Percentiles rank a stretch among this genome's conserved stretches.
phyloP scores from a whole-genome alignment of 2,113 vertebrate species.

The Strigops habroptila region DNA sequence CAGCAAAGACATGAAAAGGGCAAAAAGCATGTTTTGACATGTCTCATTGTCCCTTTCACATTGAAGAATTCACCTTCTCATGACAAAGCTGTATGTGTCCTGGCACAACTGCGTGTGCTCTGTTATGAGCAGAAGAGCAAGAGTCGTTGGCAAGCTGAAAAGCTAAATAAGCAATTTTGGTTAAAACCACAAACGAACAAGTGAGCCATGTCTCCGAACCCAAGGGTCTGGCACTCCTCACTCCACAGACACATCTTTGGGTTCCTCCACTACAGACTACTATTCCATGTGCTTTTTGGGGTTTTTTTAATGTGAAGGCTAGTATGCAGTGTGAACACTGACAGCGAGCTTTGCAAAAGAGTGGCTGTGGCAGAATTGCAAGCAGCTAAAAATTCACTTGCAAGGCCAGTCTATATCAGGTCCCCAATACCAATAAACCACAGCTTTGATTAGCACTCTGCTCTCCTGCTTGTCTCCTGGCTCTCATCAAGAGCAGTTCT shows the following conservation, averaged over 20 bases:
- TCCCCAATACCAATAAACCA: not conserved
- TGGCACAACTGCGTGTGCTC: not conserved
- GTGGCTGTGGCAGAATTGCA: not conserved
- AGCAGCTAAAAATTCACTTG: not conserved
- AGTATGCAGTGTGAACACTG: not conserved
- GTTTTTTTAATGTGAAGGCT: not conserved
- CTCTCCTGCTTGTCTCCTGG: not conserved
- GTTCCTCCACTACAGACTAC: not conserved
- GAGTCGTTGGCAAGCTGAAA: not conserved
- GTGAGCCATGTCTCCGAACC: not conserved
- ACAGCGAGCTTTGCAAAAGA: not conserved
- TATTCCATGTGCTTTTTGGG: not conserved
- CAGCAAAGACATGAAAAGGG: not conserved
- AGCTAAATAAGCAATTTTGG: slow-evolving; percentile 34
- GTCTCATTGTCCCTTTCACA: not conserved
- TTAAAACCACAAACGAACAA: slow-evolving; percentile 38
- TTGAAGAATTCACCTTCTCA: not conserved
- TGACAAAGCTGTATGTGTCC: not conserved
- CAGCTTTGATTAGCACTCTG: not conserved
- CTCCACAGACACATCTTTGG: not conserved
- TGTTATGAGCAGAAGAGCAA: not conserved
- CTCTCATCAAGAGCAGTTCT: not conserved
- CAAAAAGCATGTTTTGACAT: not conserved
- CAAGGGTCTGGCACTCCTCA: not conserved
- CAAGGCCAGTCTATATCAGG: accelerated